Conservation (phyloP, 2,888 invertebrate species). For the Tetranychus truncatus region DNA sequence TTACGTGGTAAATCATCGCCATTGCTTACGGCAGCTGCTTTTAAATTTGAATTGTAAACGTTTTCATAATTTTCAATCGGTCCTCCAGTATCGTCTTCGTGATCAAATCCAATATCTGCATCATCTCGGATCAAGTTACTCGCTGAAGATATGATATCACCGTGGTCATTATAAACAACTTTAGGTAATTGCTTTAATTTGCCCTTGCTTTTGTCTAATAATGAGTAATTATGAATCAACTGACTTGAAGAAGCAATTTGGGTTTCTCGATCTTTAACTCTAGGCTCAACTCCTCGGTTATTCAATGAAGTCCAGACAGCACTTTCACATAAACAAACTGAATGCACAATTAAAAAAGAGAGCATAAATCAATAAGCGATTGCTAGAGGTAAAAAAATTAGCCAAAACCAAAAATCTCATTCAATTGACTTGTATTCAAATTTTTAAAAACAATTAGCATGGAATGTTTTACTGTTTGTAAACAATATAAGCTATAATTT, state of each 20-base stretch:
- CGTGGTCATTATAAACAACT: neutral
- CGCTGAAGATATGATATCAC: neutral
- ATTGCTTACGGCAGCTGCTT: neutral
- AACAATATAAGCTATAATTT: too few species aligned
- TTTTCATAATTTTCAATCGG: neutral
- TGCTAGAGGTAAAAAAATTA: neutral
- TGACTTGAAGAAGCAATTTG: neutral
- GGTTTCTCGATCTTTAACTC: neutral
- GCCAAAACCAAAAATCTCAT: too few species aligned
- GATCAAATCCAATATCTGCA: constrained; percentile 9
- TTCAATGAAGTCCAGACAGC: neutral
- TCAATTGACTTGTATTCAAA: too few species aligned
- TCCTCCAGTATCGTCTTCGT: constrained; percentile 1
- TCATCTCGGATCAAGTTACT: neutral
- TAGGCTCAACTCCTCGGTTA: neutral
- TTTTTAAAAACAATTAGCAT: too few species aligned
- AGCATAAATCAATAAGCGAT: neutral
- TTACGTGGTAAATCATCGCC: neutral
- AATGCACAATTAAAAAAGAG: neutral
- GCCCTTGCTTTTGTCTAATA: neutral
- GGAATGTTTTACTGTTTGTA: too few species aligned
- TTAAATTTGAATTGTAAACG: neutral
- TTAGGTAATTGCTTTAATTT: neutral
- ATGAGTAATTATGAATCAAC: neutral
- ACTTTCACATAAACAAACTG: neutral